A percentile compares a stretch with the other conserved stretches of the same genome.
Evolutionary conservation across 1,140 invertebrate species (phyloP).

Genomic region (Helicoverpa armigera): DNA sequence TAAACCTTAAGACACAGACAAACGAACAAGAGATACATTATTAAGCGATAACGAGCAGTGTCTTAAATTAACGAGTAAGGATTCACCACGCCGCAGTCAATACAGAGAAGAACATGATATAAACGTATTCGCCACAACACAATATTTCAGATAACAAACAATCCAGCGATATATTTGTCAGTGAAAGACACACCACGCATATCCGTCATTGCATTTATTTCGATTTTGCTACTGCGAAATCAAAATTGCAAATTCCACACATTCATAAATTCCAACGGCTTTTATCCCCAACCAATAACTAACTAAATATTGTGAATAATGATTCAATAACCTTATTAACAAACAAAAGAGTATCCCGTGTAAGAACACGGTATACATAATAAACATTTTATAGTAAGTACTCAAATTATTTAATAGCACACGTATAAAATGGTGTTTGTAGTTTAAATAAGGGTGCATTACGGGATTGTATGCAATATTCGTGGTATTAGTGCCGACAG

Average conservation of each 20-base stretch:
- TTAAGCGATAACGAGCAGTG: conserved; percentile 49
- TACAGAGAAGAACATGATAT: conserved; percentile 10
- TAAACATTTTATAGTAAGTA: conserved; percentile 36
- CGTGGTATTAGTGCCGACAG: conserved; percentile 24
- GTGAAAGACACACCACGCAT: background rate
- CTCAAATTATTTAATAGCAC: conserved; percentile 46
- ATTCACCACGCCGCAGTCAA: conserved; percentile 49
- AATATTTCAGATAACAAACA: conserved; percentile 21
- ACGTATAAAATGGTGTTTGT: conserved; percentile 44
- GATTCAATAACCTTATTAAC: conserved; percentile 23
- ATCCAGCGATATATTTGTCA: conserved; percentile 1
- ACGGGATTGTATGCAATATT: conserved; percentile 27
- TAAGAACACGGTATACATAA: conserved; percentile 3
- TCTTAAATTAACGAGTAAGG: conserved; percentile 31
- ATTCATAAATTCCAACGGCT: background rate
- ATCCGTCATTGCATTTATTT: conserved; percentile 27
- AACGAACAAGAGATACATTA: conserved; percentile 47
- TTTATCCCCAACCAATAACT: conserved; percentile 4
- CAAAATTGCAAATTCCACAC: conserved; percentile 34
- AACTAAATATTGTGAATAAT: conserved; percentile 39
- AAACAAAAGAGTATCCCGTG: conserved; percentile 21
- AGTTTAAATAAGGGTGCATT: conserved; percentile 36
- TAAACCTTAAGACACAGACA: conserved; percentile 57
- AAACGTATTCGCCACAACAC: conserved; percentile 17
- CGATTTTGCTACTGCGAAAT: conserved; percentile 37